Evolutionary conservation across 2,113 vertebrate species (phyloP), one percentile per base, ranked within the genome.

Genomic region (Otocyon megalotis): DNA sequence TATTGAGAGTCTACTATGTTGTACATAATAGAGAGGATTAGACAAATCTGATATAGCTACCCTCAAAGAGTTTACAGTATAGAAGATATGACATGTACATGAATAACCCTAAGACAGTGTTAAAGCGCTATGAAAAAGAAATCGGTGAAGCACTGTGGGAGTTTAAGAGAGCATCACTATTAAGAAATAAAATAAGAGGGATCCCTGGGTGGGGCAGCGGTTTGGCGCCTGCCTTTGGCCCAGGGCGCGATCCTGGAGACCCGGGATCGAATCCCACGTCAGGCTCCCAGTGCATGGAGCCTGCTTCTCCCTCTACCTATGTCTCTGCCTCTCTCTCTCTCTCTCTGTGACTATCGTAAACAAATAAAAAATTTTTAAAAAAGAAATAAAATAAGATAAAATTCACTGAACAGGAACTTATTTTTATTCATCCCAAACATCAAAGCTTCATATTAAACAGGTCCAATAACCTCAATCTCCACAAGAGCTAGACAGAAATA

Each of bases 401-500:
- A 93, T 54, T 60, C n/a, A 80, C 53, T 48, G 86, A 74, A 88
- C 5, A 92, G 67, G 58, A 72, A 91, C 5, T 35, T 76, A 24
- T 65, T 94, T 53, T 32, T 67, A 91, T 69, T 96, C 76, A 77
- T 54, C 76, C 30, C 50, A 72, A 90, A 81, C 30, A 90, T 53
- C 37, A 60, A 67, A 92, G n/a, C 56, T 72, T 80, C 72, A 58
- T 35, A 62, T 90, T 54, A 50, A 80, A 91, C 7, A 58, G 35
- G 72, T 22, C 48, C 28, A 76, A 84, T 53, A 90, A 90, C 24
- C 8, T 81, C 74, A 32, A 65, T 65, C 53, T 90, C 74, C 80
- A 65, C 28, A 94, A 90, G 30, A 87, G 28, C 72, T 74, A 74
- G 63, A 94, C 4, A 62, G 88, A 94, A 92, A 94, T 60, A 67